Evolutionary conservation across 2,113 vertebrate genomes (phyloP), one percentile per base, ranked within the genome.

Genomic region (Bubalus kerabau): DNA sequence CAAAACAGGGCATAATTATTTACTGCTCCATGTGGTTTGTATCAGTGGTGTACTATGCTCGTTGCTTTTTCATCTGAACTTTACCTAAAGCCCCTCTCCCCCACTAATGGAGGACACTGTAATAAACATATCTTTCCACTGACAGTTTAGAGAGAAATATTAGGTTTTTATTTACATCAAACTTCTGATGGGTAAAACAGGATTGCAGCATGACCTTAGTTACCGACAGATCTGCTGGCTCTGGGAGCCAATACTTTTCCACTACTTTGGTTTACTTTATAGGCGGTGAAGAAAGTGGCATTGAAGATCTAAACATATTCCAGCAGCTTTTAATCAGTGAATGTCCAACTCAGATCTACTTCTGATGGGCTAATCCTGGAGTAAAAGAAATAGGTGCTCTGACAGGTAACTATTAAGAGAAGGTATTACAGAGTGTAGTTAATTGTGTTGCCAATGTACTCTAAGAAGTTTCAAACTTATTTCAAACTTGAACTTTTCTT

Each of bases 101-200:
- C 90, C 56, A 71, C 43, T 91, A 92, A n/a, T 74, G 67, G 94
- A 98, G 86, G 43, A 97, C 80, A 80, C 83, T 84, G 43, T 98
- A 98, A 99, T 99, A 99, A 99, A 98, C 97, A 98, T 98, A 98
- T 98, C 98, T 98, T 95, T 80, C 59, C 87, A 50, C 91, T 98
- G 98, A 98, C 98, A 99, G 97, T 98, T 98, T 98, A 97, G 97
- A 96, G 89, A 85, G 85, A 98, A 99, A 97, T 80, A 78, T 88
- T 93, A 36, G 93, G 89, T 98, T 98, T 99, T 98, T 98, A 97
- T 90, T 98, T 96, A 97, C 91, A 98, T 97, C 97, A 98, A 87
- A 91, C 67, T 98, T 97, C 95, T 98, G 97, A 97, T 95, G 98
- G 94, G 92, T 91, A 98, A 94, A 94, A 96, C 82, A 95, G 15